Conservation (phyloP, 2,797 vertebrate species). For the Manis javanica region DNA sequence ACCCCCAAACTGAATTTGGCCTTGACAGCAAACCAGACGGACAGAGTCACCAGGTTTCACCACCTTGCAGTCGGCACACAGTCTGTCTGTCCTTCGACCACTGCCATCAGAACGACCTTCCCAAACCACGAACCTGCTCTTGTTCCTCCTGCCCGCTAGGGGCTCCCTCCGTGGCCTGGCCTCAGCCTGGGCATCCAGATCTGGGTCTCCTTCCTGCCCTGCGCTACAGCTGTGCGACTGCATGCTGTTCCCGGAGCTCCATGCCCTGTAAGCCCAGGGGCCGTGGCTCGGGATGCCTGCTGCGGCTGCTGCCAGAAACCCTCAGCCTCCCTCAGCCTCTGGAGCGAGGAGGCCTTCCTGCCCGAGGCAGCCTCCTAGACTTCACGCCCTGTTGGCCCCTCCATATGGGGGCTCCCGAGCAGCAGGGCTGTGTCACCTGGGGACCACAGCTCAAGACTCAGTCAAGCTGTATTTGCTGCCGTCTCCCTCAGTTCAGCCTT, state of each 20-base stretch:
- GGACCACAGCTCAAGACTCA: not conserved
- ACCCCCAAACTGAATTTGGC: not conserved
- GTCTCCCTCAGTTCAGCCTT: not conserved
- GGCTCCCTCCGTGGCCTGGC: too few relatives aligned
- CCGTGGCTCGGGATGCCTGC: not conserved
- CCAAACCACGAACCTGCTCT: not conserved
- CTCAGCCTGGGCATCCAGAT: not conserved
- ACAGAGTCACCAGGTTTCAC: not conserved
- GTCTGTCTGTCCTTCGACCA: not conserved
- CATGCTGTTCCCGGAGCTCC: not conserved
- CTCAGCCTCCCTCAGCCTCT: not conserved
- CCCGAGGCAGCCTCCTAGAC: not conserved
- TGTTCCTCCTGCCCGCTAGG: not conserved
- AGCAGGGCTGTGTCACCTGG: not conserved
- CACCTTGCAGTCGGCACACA: not conserved
- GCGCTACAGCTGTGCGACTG: rapidly evolving
- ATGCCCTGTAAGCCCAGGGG: not conserved
- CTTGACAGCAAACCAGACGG: not conserved
- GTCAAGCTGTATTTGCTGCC: not conserved
- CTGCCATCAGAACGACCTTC: not conserved
- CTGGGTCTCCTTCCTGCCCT: not conserved
- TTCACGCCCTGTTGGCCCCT: not conserved
- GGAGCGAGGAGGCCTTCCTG: not conserved
- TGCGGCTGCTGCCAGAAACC: not conserved
- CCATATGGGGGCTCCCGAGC: not conserved